Evolutionary conservation across 2,113 vertebrate genomes (phyloP).

Genomic region (Polypterus senegalus): DNA sequence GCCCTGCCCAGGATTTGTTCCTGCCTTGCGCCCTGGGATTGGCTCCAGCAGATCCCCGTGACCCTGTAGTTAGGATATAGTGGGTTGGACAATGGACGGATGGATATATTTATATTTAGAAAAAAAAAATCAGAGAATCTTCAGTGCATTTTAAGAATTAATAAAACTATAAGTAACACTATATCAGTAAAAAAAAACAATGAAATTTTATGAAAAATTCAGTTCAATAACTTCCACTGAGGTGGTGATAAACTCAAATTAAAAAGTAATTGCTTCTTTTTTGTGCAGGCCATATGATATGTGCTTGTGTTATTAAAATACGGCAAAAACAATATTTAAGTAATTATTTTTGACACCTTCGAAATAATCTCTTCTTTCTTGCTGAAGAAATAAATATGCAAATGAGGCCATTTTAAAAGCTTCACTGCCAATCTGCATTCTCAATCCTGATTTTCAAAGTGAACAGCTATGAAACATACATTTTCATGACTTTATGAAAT

Average conservation of each 20-base stretch:
- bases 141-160: background rate
- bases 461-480: conserved; percentile 51
- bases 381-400: conserved; percentile 42
- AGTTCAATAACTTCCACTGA: conserved; percentile 16
- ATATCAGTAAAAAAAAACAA: background rate
- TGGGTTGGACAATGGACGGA: no score
- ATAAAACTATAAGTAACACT: background rate
- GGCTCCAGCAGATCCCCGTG: no score
- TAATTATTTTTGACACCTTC: conserved; percentile 37
- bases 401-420: conserved; percentile 50
- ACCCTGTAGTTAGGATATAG: no score
- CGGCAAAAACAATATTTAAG: conserved; percentile 32
- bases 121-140: background rate
- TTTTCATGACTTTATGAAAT: conserved; percentile 53
- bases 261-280: conserved; percentile 35
- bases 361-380: conserved; percentile 40
- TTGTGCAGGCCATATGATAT: conserved; percentile 35
- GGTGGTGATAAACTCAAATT: conserved; percentile 25
- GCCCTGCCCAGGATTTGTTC: no score
- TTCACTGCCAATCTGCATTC: conserved; percentile 55
- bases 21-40: no score
- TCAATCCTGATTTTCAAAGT: conserved; percentile 46
- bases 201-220: background rate
- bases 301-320: conserved; percentile 46
- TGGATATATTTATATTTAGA: no score